phyloP scores from a whole-genome alignment of 2,113 vertebrate genomes.

The Anthoscopus minutus region DNA sequence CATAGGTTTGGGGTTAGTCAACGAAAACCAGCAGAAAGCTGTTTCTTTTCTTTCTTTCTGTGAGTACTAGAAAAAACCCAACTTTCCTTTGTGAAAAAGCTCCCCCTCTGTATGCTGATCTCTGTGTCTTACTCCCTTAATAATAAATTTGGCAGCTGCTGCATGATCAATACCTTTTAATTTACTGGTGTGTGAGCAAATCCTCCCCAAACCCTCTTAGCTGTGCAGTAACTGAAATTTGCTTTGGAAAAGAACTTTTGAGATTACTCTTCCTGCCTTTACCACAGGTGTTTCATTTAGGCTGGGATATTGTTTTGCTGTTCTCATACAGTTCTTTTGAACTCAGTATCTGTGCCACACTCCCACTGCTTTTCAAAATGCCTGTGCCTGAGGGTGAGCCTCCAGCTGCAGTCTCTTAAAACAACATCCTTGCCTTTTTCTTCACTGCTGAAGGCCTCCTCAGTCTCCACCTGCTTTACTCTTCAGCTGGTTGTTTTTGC shows the following conservation, averaged over 20 bases:
- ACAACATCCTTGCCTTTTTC: background rate
- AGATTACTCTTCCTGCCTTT: background rate
- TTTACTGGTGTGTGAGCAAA: background rate
- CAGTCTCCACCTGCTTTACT: background rate
- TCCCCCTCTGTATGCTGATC: background rate
- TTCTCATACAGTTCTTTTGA: background rate
- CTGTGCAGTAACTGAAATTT: background rate
- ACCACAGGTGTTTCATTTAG: background rate
- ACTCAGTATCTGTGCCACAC: background rate
- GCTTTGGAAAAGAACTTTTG: background rate
- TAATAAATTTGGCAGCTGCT: background rate
- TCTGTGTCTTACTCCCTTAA: background rate
- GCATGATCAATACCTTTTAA: background rate
- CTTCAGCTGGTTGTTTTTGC: background rate
- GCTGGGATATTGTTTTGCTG: background rate
- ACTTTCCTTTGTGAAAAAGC: background rate
- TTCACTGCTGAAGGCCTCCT: background rate
- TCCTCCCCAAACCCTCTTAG: background rate
- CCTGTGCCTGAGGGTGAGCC: background rate
- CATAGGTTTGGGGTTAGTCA: background rate
- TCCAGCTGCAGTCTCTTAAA: background rate
- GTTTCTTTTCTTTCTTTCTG: background rate
- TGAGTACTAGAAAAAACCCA: background rate
- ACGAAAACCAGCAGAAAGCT: background rate
- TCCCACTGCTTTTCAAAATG: background rate